A percentile compares a stretch with the other conserved stretches of the same genome.
These are phyloP conservation scores for Sthenelais limicola DNA, from an alignment of 2,888 invertebrate species.

Conservation along the genomic window DNA sequence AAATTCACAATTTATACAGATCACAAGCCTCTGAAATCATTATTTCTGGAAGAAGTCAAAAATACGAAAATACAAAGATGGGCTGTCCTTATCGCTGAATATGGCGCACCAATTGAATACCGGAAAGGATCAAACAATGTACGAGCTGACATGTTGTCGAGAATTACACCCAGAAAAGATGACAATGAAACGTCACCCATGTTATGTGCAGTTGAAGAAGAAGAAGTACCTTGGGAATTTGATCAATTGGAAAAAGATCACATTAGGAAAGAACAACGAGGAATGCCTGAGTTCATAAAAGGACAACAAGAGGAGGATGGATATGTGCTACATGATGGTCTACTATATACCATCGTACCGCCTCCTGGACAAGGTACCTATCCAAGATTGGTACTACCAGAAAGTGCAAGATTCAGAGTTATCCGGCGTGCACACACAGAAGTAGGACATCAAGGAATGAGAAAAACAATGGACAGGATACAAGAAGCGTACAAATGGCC, in stretches of 20 bases:
- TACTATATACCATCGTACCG: neutral
- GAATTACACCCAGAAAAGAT: neutral
- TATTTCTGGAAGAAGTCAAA: conserved; percentile 17
- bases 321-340: neutral
- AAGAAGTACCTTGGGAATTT: neutral
- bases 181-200: no score
- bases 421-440: neutral
- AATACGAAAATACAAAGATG: conserved; percentile 29
- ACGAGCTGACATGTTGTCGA: conserved; percentile 27
- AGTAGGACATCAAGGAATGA: conserved; percentile 7
- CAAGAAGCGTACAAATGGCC: conserved; percentile 26
- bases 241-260: neutral
- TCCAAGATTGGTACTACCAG: conserved; percentile 16
- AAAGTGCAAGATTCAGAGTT: neutral
- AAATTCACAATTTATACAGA: conserved; percentile 25
- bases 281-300: neutral
- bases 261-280: neutral
- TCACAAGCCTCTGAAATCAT: conserved; percentile 35
- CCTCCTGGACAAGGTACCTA: neutral
- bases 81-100: conserved; percentile 35
- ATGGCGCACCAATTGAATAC: conserved; percentile 20
- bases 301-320: neutral
- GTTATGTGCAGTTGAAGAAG: neutral
- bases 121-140: conserved; percentile 1
- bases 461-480: neutral